phyloP scores from a whole-genome alignment of 2,113 vertebrate species.

The human region DNA sequence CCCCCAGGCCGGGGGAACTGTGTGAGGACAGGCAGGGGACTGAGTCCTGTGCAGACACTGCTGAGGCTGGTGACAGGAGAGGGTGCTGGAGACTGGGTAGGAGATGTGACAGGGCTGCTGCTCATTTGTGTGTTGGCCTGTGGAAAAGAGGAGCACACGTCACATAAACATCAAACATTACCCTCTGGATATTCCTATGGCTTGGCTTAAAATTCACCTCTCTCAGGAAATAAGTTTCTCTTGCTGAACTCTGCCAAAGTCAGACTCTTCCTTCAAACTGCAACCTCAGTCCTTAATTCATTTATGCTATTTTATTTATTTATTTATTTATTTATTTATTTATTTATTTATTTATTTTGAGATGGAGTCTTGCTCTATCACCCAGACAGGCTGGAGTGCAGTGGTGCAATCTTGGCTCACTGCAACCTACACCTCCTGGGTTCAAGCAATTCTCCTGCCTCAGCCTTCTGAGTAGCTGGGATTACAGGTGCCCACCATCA shows the following conservation, averaged over 20 bases:
- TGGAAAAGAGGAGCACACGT: constrained; percentile 11
- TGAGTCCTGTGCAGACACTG: constrained; percentile 94
- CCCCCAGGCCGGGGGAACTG: constrained; percentile 95
- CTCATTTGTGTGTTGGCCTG: constrained; percentile 93
- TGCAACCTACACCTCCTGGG: not conserved
- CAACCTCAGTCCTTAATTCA: not conserved
- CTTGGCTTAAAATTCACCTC: not conserved
- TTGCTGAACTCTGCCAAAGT: constrained; percentile 20
- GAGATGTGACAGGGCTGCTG: constrained; percentile 95
- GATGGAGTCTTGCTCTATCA: not conserved
- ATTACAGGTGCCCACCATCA: not conserved
- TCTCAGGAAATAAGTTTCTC: not conserved
- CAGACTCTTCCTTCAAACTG: not conserved
- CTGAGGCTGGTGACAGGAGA: constrained; percentile 94
- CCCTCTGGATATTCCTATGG: not conserved
- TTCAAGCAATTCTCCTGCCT: not conserved
- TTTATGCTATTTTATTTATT: not conserved
- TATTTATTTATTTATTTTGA: not conserved
- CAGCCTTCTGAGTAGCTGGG: not conserved
- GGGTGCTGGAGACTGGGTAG: constrained; percentile 95
- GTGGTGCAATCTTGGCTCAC: not conserved
- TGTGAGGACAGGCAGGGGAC: constrained; percentile 94
- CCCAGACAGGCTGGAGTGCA: not conserved
- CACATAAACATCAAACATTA: not conserved
- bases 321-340: not conserved